Percentiles rank a stretch among this genome's conserved stretches.
These are phyloP conservation scores for Cyprinodon brontotheroides DNA, from an alignment of 2,113 vertebrate genomes.

Conservation along the genomic window DNA sequence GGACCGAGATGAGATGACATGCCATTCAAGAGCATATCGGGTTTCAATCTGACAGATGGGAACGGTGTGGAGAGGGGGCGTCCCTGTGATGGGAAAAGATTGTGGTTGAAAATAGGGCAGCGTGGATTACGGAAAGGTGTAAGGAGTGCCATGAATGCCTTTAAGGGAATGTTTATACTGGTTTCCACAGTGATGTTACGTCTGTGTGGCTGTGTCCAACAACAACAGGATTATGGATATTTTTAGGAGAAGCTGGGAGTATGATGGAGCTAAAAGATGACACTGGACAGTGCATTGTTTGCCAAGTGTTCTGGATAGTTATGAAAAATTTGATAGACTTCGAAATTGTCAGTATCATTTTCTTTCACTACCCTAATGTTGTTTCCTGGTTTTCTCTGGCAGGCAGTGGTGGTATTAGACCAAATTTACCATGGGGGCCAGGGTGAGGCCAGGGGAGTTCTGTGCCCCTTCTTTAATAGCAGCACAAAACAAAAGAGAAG, in stretches of 20 bases:
- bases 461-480: too few species aligned
- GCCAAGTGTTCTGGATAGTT: too few species aligned
- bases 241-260: slow-evolving; percentile 11
- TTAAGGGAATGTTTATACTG: slow-evolving; percentile 29
- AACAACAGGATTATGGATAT: slow-evolving; percentile 34
- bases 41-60: slow-evolving; percentile 57
- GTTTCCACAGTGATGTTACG: slow-evolving; percentile 26
- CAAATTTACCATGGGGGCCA: too few species aligned
- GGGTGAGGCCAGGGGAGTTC: too few species aligned
- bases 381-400: too few species aligned
- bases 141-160: slow-evolving; percentile 16
- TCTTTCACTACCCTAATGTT: too few species aligned
- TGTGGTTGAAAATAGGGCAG: slow-evolving; percentile 54
- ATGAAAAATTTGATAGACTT: too few species aligned
- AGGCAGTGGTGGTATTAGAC: too few species aligned
- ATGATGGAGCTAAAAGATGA: slow-evolving; percentile 4
- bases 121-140: slow-evolving; percentile 41
- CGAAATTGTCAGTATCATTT: too few species aligned
- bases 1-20: slow-evolving; percentile 35
- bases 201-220: slow-evolving; percentile 23
- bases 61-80: slow-evolving; percentile 22
- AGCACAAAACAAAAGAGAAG: too few species aligned
- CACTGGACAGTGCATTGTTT: slow-evolving; percentile 1
- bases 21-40: slow-evolving; percentile 51
- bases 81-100: slow-evolving; percentile 43